Evolutionary conservation across 2,888 invertebrate species (phyloP).

Genomic region (Salticus scenicus): DNA sequence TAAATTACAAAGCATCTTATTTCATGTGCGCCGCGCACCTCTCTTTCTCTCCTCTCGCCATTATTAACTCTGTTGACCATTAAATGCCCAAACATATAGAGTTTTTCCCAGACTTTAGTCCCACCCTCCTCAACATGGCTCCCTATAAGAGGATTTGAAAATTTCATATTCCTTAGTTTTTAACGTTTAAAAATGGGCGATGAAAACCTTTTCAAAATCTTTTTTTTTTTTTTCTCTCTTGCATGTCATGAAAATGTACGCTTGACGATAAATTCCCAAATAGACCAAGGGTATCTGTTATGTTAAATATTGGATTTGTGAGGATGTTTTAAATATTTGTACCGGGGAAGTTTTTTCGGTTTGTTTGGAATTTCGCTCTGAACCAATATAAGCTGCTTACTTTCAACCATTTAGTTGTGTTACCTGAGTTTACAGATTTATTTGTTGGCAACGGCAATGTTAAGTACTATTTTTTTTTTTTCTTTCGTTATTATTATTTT

Average conservation of each 20-base stretch:
- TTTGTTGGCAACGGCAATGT: background rate
- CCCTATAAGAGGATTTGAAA: background rate
- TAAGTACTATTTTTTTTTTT: background rate
- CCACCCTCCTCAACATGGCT: background rate
- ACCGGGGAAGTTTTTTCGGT: background rate
- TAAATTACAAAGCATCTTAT: background rate
- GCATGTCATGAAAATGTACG: conserved; percentile 7
- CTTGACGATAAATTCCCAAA: conserved; percentile 5
- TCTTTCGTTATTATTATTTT: background rate
- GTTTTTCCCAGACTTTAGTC: background rate
- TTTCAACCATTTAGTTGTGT: conserved; percentile 17
- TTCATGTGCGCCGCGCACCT: background rate
- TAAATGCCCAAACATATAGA: conserved; percentile 1
- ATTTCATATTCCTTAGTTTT: background rate
- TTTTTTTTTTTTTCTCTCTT: background rate
- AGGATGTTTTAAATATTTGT: conserved; percentile 9
- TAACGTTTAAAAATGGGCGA: background rate
- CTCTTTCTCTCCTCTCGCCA: no score
- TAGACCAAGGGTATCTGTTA: conserved; percentile 10
- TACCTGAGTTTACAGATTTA: conserved; percentile 12
- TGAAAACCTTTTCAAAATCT: background rate
- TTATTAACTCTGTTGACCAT: background rate
- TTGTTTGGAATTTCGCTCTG: background rate
- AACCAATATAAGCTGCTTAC: conserved; percentile 6
- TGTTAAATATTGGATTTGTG: conserved; percentile 8